A percentile compares a stretch with the other conserved stretches of the same genome.
phyloP scores from a whole-genome alignment of 2,113 vertebrate genomes.

The Cryptomyrus ogoouensis region DNA sequence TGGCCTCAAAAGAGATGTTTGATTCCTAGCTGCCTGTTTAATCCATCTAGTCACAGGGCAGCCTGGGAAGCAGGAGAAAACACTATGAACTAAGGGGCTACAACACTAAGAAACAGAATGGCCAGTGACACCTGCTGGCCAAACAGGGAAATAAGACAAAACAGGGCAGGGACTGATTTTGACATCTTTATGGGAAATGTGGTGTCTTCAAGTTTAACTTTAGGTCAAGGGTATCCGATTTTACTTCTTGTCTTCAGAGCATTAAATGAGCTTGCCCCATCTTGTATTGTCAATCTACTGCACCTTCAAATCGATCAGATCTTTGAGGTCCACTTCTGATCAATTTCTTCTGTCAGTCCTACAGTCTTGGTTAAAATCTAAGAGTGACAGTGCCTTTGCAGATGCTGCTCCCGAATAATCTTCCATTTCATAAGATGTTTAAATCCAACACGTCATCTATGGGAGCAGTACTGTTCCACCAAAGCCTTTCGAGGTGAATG shows the following conservation, averaged over 20 bases:
- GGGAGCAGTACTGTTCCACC: no score
- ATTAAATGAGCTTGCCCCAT: not conserved
- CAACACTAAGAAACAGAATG: not conserved
- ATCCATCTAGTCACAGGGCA: not conserved
- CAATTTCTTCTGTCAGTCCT: not conserved
- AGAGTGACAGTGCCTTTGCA: not conserved
- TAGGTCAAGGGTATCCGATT: not conserved
- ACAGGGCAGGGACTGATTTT: not conserved
- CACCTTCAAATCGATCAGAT: not conserved
- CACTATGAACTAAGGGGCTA: not conserved
- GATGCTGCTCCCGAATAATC: not conserved
- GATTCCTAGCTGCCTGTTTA: not conserved
- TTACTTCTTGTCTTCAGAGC: not conserved
- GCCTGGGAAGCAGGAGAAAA: not conserved
- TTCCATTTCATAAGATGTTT: not conserved
- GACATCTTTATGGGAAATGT: not conserved
- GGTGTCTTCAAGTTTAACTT: not conserved
- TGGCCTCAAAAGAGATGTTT: no score
- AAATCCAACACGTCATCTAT: no score
- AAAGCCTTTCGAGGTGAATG: no score
- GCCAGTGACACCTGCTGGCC: not conserved
- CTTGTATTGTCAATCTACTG: not conserved
- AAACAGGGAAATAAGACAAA: not conserved
- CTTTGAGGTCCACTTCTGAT: not conserved
- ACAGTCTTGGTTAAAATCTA: no score